Evolutionary conservation across 2,888 invertebrate species (phyloP).

Genomic region (Lochmaea crataegi): DNA sequence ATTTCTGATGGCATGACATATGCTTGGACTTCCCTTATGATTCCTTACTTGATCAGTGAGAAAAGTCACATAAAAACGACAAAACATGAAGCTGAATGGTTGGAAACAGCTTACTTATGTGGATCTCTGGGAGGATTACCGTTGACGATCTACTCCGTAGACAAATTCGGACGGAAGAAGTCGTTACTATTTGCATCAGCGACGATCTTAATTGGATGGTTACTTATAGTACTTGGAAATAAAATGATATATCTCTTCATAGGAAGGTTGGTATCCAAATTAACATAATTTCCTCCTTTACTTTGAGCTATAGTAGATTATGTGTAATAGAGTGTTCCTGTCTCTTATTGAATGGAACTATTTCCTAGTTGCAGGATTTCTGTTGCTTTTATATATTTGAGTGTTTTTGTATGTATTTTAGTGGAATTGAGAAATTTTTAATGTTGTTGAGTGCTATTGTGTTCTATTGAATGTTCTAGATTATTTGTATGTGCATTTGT

Average conservation of each 20-base stretch:
- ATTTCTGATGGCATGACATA: conserved; percentile 65
- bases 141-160: conserved; percentile 58
- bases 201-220: conserved; percentile 60
- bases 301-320: too few species aligned
- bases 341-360: too few species aligned
- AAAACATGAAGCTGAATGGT: conserved; percentile 53
- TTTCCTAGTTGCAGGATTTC: too few species aligned
- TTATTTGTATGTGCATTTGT: too few species aligned
- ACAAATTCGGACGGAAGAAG: conserved; percentile 59
- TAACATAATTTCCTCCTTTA: too few species aligned
- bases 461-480: too few species aligned
- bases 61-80: conserved; percentile 57
- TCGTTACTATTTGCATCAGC: conserved; percentile 59
- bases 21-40: conserved; percentile 62
- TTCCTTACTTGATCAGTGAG: conserved; percentile 57
- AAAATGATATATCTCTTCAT: conserved; percentile 58
- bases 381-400: too few species aligned
- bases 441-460: too few species aligned
- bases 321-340: too few species aligned
- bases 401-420: too few species aligned
- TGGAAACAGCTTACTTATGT: conserved; percentile 55
- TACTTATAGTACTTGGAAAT: conserved; percentile 58
- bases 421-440: too few species aligned
- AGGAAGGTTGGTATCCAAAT: conserved; percentile 51
- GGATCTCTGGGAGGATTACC: conserved; percentile 58